Percentiles rank a stretch among this genome's conserved stretches.
These are phyloP conservation scores for Podilymbus podiceps DNA, from an alignment of 2,113 vertebrate genomes.

Conservation along the genomic window DNA sequence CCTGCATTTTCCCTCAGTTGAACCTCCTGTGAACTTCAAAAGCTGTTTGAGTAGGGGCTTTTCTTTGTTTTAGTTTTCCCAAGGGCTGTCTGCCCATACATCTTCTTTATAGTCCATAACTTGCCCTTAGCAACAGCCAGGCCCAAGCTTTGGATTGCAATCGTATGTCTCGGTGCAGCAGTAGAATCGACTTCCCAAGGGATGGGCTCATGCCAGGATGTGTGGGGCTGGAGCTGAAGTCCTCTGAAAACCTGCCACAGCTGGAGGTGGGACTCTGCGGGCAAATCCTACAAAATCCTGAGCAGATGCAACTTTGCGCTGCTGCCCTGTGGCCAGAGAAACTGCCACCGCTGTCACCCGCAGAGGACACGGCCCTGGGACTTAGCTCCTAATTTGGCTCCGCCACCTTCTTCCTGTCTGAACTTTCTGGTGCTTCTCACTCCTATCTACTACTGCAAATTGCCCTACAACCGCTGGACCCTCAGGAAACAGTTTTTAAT, in stretches of 20 bases:
- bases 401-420: background rate
- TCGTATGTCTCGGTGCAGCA: background rate
- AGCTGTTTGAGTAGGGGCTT: background rate
- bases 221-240: background rate
- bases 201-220: rapidly evolving
- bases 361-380: background rate
- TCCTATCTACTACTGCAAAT: background rate
- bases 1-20: background rate
- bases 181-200: background rate
- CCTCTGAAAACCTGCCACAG: background rate
- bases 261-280: background rate
- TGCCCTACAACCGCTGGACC: background rate
- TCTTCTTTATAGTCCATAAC: background rate
- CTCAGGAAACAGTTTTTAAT: background rate
- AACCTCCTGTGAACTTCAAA: background rate
- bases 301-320: rapidly evolving
- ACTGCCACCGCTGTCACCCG: background rate
- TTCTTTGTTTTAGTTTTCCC: background rate
- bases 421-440: background rate
- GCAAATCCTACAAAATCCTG: background rate
- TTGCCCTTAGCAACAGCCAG: background rate
- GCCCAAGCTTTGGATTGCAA: background rate
- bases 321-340: background rate
- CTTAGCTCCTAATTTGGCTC: background rate
- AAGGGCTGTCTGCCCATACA: background rate